Evolutionary conservation across 2,797 vertebrate genomes (phyloP).

Genomic region (Brachyalestes nurse): DNA sequence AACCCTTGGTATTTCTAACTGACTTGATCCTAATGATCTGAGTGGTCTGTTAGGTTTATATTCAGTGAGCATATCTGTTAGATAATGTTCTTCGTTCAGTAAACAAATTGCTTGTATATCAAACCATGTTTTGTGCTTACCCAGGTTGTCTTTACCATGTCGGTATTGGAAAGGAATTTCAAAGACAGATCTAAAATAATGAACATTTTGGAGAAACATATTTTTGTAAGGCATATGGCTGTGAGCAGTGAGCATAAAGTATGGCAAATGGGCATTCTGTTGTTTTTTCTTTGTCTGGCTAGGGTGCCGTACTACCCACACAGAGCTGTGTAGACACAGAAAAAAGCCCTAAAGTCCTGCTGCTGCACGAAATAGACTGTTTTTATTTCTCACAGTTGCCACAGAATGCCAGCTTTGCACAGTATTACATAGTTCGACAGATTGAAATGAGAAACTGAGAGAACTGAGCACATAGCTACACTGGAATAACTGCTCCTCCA

Average conservation of each 20-base stretch:
- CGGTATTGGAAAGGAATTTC: too few relatives aligned
- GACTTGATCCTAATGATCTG: too few relatives aligned
- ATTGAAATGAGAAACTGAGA: neutral
- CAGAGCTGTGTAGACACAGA: constrained; percentile 1
- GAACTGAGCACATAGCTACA: neutral
- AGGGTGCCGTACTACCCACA: neutral
- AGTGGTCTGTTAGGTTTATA: too few relatives aligned
- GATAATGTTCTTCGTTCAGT: too few relatives aligned
- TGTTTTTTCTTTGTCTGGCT: neutral
- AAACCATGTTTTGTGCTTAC: too few relatives aligned
- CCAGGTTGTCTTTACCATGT: too few relatives aligned
- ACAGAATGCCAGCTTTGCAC: neutral
- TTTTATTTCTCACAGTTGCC: neutral
- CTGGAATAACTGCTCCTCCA: neutral
- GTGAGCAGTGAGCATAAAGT: neutral
- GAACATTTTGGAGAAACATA: too few relatives aligned
- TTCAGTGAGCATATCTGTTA: too few relatives aligned
- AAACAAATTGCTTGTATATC: too few relatives aligned
- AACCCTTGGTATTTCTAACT: too few relatives aligned
- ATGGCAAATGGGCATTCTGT: neutral
- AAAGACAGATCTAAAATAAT: too few relatives aligned
- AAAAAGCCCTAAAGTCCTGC: neutral
- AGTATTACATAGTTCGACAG: neutral
- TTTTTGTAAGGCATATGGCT: neutral
- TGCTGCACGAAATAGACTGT: neutral